These are phyloP conservation scores for Charanyca ferruginea DNA, from an alignment of 2,888 invertebrate genomes.

Conservation along the genomic window DNA sequence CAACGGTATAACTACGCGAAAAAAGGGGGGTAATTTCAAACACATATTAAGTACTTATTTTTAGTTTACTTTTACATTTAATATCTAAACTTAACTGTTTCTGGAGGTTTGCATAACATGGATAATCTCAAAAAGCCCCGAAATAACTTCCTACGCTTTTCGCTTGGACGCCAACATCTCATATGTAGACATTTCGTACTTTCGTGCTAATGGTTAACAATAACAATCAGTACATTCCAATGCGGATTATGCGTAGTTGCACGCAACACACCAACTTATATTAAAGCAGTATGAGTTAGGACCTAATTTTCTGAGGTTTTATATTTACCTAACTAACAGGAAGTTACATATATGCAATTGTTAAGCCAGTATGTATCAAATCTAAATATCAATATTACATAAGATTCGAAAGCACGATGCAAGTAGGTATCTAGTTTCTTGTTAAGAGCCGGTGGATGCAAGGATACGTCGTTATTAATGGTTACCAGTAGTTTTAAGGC, in stretches of 20 bases:
- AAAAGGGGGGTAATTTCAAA: constrained; percentile 3
- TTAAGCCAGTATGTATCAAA: constrained; percentile 65
- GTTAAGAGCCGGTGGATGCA: constrained; percentile 72
- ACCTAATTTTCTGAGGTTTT: constrained; percentile 18
- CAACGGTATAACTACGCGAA: neutral
- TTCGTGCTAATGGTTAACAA: constrained; percentile 14
- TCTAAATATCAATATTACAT: constrained; percentile 48
- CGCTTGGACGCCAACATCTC: constrained; percentile 12
- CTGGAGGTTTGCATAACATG: constrained; percentile 3
- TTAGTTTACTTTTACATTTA: constrained; percentile 1
- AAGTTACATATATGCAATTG: constrained; percentile 54
- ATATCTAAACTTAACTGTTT: constrained; percentile 1
- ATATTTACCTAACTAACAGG: constrained; percentile 39
- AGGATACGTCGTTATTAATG: constrained; percentile 77
- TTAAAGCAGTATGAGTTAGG: constrained; percentile 18
- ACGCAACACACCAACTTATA: constrained; percentile 15
- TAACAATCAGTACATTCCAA: constrained; percentile 42
- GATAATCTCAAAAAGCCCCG: neutral
- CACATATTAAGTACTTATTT: neutral
- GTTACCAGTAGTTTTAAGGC: constrained; percentile 89
- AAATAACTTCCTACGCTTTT: constrained; percentile 11
- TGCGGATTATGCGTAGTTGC: constrained; percentile 27
- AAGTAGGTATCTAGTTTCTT: constrained; percentile 68
- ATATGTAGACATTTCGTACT: constrained; percentile 4
- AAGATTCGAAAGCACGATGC: constrained; percentile 52